Conservation (phyloP, 2,113 vertebrate species). For the Eonycteris spelaea region DNA sequence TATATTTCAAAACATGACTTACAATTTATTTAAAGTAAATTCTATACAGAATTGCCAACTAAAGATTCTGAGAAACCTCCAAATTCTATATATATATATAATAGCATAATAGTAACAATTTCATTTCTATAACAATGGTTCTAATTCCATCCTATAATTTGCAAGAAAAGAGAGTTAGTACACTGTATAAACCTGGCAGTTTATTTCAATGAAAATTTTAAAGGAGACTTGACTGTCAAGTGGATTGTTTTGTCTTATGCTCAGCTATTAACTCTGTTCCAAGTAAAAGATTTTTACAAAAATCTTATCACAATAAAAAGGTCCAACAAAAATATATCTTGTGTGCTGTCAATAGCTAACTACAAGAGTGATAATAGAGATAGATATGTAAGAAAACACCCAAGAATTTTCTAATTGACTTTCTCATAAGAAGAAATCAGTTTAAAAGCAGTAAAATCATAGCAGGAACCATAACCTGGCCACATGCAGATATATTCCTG, state of each 20-base stretch:
- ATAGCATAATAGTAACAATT: not conserved
- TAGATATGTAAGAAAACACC: not conserved
- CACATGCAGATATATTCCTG: not conserved
- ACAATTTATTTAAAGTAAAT: not conserved
- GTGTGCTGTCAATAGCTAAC: not conserved
- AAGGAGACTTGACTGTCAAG: not conserved
- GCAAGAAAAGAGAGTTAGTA: not conserved
- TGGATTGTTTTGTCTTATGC: not conserved
- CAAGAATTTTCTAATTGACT: not conserved
- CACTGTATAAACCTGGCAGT: not conserved
- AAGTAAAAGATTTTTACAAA: not conserved
- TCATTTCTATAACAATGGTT: not conserved
- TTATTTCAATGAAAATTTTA: not conserved
- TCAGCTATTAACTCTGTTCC: not conserved
- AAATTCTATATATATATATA: not conserved
- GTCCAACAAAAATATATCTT: not conserved
- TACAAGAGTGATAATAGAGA: not conserved
- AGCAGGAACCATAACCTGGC: not conserved
- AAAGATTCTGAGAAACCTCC: not conserved
- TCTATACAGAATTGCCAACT: not conserved
- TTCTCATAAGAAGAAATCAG: not conserved
- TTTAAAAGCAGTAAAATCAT: not conserved
- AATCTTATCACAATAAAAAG: not conserved
- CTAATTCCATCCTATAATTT: not conserved
- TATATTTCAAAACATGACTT: not conserved